phyloP scores from a whole-genome alignment of 2,113 vertebrate genomes.

The Thalassarche chlororhynchos region DNA sequence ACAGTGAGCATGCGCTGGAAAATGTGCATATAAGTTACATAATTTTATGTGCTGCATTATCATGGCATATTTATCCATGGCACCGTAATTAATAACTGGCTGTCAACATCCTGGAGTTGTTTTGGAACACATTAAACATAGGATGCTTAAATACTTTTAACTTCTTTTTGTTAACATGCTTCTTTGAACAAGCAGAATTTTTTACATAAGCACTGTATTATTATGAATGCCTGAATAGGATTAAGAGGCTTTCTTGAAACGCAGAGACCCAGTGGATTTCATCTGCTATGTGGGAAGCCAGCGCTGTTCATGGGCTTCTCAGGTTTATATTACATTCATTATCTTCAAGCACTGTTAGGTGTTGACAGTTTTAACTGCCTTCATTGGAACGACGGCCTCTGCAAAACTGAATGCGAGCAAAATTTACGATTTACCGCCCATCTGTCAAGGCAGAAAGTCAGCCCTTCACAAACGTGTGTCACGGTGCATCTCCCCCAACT shows the following conservation, averaged over 20 bases:
- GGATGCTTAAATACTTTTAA: background rate
- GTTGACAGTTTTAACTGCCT: slow-evolving; percentile 62
- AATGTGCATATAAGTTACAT: background rate
- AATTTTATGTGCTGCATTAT: background rate
- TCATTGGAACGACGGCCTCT: background rate
- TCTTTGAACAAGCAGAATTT: background rate
- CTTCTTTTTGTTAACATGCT: background rate
- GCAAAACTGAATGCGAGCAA: background rate
- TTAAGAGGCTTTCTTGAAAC: background rate
- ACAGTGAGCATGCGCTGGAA: background rate
- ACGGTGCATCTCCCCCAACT: background rate
- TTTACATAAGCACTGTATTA: background rate
- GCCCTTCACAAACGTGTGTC: background rate
- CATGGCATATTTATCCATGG: background rate
- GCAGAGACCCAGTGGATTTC: background rate
- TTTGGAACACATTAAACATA: background rate
- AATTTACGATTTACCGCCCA: background rate
- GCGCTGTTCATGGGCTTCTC: background rate
- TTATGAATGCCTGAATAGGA: background rate
- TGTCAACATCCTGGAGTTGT: background rate
- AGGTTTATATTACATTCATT: slow-evolving; percentile 41
- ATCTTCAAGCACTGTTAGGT: slow-evolving; percentile 11
- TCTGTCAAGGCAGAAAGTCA: background rate
- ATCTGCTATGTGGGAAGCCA: background rate
- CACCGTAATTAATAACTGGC: background rate